Evolutionary conservation across 2,113 vertebrate species (phyloP).

Genomic region (Corvus hawaiiensis): DNA sequence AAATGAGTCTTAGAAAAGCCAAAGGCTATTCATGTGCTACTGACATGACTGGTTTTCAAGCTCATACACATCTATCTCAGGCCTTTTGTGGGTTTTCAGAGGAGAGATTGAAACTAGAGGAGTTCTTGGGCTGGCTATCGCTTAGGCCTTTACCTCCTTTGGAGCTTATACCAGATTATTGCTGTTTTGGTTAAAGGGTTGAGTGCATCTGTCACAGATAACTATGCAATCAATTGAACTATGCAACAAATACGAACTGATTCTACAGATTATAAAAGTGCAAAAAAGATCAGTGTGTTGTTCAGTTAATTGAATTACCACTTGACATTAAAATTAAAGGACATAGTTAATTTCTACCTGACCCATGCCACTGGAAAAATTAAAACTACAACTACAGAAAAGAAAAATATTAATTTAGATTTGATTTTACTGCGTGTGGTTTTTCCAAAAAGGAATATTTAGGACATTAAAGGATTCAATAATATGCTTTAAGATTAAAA

Average conservation of each 20-base stretch:
- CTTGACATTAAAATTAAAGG: constrained; percentile 4
- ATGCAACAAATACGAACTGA: not conserved
- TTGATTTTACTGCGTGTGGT: not conserved
- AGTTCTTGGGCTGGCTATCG: not conserved
- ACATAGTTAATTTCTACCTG: not conserved
- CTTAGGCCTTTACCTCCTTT: not conserved
- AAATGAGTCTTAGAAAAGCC: not conserved
- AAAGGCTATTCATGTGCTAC: not conserved
- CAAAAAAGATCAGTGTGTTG: not conserved
- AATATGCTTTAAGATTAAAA: not conserved
- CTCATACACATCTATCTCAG: not conserved
- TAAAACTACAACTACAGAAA: not conserved
- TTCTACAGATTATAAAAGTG: not conserved
- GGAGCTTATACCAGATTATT: not conserved
- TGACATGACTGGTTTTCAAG: not conserved
- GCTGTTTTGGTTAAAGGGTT: not conserved
- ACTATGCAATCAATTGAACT: not conserved
- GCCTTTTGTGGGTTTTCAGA: not conserved
- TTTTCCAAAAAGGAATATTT: not conserved
- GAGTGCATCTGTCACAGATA: not conserved
- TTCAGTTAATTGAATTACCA: constrained; percentile 12
- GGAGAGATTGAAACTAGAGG: not conserved
- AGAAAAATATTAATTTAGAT: not conserved
- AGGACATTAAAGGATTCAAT: not conserved
- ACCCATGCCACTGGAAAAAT: not conserved